phyloP scores from a whole-genome alignment of 2,113 vertebrate species.

The Cettia cetti region DNA sequence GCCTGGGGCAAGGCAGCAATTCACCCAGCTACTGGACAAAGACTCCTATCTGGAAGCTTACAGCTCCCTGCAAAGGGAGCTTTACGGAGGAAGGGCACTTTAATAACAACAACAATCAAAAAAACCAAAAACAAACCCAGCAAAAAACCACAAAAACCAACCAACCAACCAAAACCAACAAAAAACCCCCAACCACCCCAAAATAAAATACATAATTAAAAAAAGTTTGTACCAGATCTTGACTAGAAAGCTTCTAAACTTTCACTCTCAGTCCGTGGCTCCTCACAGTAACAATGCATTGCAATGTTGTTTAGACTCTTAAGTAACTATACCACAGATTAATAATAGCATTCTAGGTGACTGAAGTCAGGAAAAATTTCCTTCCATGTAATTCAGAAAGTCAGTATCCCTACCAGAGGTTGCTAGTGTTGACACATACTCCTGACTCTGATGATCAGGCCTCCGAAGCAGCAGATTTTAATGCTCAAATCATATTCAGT shows the following conservation, averaged over 20 bases:
- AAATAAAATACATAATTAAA: neutral
- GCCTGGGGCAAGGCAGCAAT: neutral
- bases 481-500: neutral
- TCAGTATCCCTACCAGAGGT: neutral
- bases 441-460: neutral
- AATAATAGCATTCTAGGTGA: neutral
- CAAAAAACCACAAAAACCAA: neutral
- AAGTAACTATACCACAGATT: neutral
- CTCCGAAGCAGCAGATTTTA: neutral
- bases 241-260: neutral
- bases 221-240: neutral
- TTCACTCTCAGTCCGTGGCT: neutral
- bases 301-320: neutral
- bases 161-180: neutral
- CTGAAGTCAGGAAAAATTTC: neutral
- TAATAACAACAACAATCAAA: neutral
- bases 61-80: neutral
- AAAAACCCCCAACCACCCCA: neutral
- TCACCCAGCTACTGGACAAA: neutral
- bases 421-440: neutral
- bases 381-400: neutral
- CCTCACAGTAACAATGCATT: neutral
- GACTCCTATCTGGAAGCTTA: accelerated
- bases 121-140: neutral
- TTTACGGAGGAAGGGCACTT: neutral